phyloP scores from a whole-genome alignment of 1,140 invertebrate genomes.

The Phymorhynchus buccinoides region DNA sequence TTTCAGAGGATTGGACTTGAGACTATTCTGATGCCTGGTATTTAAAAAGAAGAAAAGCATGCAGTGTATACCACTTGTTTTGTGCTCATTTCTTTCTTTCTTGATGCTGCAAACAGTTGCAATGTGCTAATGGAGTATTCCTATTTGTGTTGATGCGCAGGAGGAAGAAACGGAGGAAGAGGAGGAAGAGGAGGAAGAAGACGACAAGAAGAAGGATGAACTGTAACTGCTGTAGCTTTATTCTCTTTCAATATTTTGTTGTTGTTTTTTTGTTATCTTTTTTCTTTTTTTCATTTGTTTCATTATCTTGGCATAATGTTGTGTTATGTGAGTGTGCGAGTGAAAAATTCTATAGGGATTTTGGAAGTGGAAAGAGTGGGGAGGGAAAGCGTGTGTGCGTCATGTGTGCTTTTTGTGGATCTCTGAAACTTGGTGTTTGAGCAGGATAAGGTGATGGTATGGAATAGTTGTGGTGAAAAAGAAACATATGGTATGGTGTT shows the following conservation, averaged over 20 bases:
- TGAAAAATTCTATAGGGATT: not conserved
- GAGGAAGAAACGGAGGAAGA: conserved; percentile 61
- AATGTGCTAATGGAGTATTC: not conserved
- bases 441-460: too few species aligned
- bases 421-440: too few species aligned
- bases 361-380: conserved; percentile 2
- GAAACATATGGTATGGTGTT: too few species aligned
- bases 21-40: too few species aligned
- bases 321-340: not conserved
- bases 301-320: not conserved
- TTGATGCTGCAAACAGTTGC: too few species aligned
- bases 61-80: too few species aligned
- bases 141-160: conserved; percentile 9
- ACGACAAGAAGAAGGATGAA: conserved; percentile 61
- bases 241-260: not conserved
- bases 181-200: conserved; percentile 62
- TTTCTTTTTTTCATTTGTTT: not conserved
- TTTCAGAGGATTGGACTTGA: too few species aligned
- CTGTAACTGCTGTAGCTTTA: conserved; percentile 57
- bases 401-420: too few species aligned
- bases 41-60: too few species aligned
- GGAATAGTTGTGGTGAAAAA: too few species aligned
- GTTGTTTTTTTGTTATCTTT: conserved; percentile 9
- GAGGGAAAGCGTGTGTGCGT: not conserved
- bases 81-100: too few species aligned